Base-by-base conservation (phyloP, 2,888 invertebrate genomes). In the Abscondita cerata region DNA sequence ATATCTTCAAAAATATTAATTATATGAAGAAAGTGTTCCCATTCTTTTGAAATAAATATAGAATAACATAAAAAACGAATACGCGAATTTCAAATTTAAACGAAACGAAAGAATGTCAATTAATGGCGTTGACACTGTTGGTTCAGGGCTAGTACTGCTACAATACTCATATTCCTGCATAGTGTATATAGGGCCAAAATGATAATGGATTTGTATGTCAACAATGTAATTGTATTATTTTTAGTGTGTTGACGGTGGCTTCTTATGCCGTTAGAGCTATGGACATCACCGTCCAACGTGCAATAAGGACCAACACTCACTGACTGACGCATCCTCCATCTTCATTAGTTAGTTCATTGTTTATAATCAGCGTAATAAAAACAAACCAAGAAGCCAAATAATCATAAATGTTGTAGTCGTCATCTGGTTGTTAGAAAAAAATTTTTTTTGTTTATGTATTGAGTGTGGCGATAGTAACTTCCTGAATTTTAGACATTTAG, bases 261-360 rank as follows among this genome's bases (percentile, higher is more conserved):
- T 74, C 76, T 79, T 66, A 71, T 74, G 77, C 77, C 78, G 72
- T 68, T 80, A 77, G 78, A 79, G 79, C 78, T 74, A 70, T 75
- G 79, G 79, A 79, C 79, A 73, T 75, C 75, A 74, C 78, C 79
- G 79, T 79, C 80, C 80, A 76, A 76, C 70, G 75, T 79, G 80
- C 80, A 80, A 80, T 79, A 81, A 81, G 81, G 81, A 81, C 81
- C 81, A 81, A 80, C 78, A 76, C 75, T 75, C 76, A 76, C 76
- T 72, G 79, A 80, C 80, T 81, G 80, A 80, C 68, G 66, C 77
- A 80, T 77, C 77, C 75, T 54, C 51, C 64, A 77, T 76, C 74
- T 78, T 78, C 76, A 77, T 74, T 76, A 76, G 78, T 74, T 78
- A 80, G 77, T 74, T 78, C 79, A 77, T 79, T 76, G 79, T 77